Evolutionary conservation across 2,888 invertebrate genomes (phyloP).

Genomic region (Eilema caniola): DNA sequence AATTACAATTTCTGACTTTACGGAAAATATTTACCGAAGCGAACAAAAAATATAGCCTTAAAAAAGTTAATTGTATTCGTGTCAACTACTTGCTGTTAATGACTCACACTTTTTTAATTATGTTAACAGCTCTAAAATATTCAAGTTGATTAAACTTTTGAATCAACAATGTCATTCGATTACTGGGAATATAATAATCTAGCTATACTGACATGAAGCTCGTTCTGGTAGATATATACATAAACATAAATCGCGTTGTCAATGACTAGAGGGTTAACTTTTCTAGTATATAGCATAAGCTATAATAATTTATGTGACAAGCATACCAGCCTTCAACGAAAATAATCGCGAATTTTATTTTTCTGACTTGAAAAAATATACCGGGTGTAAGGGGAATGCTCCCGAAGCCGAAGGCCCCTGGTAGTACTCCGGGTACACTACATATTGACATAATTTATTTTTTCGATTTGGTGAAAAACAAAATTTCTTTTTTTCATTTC

Average conservation of each 20-base stretch:
- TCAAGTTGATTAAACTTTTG: background rate
- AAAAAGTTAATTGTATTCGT: background rate
- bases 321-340: background rate
- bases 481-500: too few species aligned
- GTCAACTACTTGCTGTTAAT: background rate
- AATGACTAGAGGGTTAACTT: background rate
- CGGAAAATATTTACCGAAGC: background rate
- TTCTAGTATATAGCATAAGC: background rate
- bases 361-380: too few species aligned
- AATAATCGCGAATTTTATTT: too few species aligned
- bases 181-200: background rate
- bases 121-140: background rate
- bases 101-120: background rate
- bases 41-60: background rate
- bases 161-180: background rate
- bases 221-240: background rate
- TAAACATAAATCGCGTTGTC: background rate
- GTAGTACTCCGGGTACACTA: too few species aligned
- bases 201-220: background rate
- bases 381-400: too few species aligned
- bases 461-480: too few species aligned
- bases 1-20: background rate
- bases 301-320: background rate
- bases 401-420: too few species aligned
- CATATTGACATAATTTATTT: too few species aligned